Evolutionary conservation across 2,113 vertebrate genomes (phyloP), one percentile per base, ranked within the genome.

Genomic region (Silurus asotus): DNA sequence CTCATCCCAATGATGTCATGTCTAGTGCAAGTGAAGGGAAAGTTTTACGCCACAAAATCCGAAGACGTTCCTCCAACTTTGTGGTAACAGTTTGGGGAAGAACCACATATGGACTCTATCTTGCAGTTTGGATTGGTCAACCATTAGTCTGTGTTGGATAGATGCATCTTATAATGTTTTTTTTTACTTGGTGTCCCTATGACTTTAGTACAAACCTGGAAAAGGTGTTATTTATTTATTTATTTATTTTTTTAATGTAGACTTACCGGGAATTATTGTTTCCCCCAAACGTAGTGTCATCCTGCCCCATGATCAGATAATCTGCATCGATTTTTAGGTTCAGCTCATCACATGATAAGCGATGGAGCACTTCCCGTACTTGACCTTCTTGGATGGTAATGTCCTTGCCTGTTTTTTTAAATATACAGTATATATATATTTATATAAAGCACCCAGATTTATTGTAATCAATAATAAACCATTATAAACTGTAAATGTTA

Each of bases 261-360:
- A 37, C 82, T 84, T 59, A 81, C 75, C 88, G 84, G 6, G 86
- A 88, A 55, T 64, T 56, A 0, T 93, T 81, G 10, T 90, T 88
- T 74, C 55, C 70, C 6, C 89, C 86, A 0, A 89, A 84, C 0
- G 91, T 91, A 74, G 81, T 67, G 0, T 88, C 82, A 0, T 94
- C 87, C 64, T 86, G 89, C 0, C 94, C 93, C 94, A 95, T 94
- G 28, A 95, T 61, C 78, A 95, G 89, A 86, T 94, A 94, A 15
- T 55, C 56, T 0, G 91, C 90, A 49, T 90, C 90, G 5, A 0
- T 0, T 0, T 85, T 59, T 80, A 95, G 17, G 2, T 83, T 67
- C 6, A 93, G 55, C 0, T 84, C 88, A 76, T 87, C 76, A 86
- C 94, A 95, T 0, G 65, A 28, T 25, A 86, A 86, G 2, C 90